Percentiles rank a stretch among this genome's conserved stretches.
Conservation (phyloP, 2,113 vertebrate genomes). For the Anarhynchus alexandrinus region DNA sequence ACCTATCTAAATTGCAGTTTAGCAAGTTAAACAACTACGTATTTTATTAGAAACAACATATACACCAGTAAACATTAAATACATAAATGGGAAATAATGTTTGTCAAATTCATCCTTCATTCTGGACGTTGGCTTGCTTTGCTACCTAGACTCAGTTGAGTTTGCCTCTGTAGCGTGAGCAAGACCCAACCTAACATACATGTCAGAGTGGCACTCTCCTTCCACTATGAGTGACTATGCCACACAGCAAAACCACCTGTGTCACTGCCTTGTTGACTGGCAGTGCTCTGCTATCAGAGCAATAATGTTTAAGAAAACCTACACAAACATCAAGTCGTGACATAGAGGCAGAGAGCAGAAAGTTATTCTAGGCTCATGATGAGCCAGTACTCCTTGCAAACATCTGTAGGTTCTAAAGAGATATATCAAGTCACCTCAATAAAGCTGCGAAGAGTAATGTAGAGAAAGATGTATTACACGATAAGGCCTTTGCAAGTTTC, state of each 20-base stretch:
- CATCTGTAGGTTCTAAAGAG: neutral
- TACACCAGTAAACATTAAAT: neutral
- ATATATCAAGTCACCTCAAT: neutral
- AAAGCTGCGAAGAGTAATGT: neutral
- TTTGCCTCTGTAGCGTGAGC: neutral
- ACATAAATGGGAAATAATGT: neutral
- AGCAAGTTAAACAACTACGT: neutral
- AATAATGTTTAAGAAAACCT: neutral
- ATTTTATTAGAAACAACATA: neutral
- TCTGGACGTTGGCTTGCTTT: fast-evolving
- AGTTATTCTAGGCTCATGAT: neutral
- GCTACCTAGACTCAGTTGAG: neutral
- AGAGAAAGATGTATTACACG: neutral
- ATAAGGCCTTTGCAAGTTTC: neutral
- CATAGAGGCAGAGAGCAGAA: neutral
- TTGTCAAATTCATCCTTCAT: neutral
- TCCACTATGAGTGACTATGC: neutral
- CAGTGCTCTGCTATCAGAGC: neutral
- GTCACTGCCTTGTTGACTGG: neutral
- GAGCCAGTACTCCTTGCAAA: neutral
- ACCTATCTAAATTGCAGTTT: neutral
- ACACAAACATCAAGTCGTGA: neutral
- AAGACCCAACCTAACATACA: neutral
- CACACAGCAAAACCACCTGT: neutral
- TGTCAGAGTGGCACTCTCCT: neutral